These are phyloP conservation scores for Acipenser ruthenus DNA, from an alignment of 2,797 vertebrate species.

Conservation along the genomic window DNA sequence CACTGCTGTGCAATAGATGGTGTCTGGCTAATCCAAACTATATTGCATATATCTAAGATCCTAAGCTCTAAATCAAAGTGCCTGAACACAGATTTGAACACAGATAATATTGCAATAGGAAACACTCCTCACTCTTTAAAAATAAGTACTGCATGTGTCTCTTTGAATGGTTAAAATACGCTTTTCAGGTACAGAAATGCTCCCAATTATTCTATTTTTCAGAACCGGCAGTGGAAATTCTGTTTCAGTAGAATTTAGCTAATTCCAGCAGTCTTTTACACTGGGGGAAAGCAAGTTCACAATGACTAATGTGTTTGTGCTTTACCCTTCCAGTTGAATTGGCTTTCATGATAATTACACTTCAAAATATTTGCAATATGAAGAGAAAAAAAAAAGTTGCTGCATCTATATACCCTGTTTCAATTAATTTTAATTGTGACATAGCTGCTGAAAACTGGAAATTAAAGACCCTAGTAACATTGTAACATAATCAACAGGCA, in stretches of 20 bases:
- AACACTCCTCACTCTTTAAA: no score
- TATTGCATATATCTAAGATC: no score
- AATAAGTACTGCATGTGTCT: no score
- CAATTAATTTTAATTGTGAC: conserved; percentile 80
- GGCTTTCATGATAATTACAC: conserved; percentile 77
- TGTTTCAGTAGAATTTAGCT: not conserved
- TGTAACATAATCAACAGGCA: not conserved
- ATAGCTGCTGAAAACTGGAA: conserved; percentile 66
- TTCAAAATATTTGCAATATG: conserved; percentile 77
- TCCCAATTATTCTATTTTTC: conserved; percentile 1
- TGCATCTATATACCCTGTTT: conserved; percentile 77
- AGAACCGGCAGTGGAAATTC: not conserved
- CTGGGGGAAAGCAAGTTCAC: not conserved
- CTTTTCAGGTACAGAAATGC: not conserved
- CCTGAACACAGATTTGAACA: no score
- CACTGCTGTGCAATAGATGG: no score
- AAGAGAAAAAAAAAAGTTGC: conserved; percentile 43
- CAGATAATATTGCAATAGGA: no score
- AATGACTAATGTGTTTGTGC: conserved; percentile 38
- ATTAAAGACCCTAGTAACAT: not conserved
- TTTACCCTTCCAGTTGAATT: conserved; percentile 76
- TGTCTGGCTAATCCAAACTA: no score
- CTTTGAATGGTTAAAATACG: no score
- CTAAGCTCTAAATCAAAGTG: no score
- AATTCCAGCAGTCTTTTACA: conserved; percentile 1